Conservation (phyloP, 2,113 vertebrate genomes). For the Smithornis capensis region DNA sequence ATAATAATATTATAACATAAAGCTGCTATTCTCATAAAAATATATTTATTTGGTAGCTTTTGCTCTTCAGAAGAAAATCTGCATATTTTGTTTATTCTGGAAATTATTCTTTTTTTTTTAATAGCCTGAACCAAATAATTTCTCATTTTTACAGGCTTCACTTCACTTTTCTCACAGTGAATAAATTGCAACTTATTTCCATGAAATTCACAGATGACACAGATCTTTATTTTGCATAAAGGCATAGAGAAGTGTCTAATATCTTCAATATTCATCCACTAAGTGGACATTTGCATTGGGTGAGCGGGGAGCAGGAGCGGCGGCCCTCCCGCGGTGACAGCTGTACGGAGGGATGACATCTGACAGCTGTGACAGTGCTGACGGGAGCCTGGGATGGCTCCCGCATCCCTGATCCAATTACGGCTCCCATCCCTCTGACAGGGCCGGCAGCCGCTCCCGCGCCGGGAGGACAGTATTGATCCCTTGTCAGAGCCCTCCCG, state of each 20-base stretch:
- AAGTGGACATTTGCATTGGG: conserved; percentile 99
- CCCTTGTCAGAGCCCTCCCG: conserved; percentile 97
- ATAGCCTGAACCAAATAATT: conserved; percentile 97
- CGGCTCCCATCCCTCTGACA: conserved; percentile 95
- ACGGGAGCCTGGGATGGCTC: conserved; percentile 88
- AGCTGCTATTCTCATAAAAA: conserved; percentile 5
- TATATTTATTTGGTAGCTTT: conserved; percentile 32
- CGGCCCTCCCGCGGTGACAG: conserved; percentile 95
- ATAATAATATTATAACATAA: background rate
- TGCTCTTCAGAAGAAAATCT: conserved; percentile 40
- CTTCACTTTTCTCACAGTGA: conserved; percentile 88
- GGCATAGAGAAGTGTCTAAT: conserved; percentile 98
- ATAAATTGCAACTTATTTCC: conserved; percentile 99
- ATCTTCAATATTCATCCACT: conserved; percentile 94
- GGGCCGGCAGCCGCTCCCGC: conserved; percentile 94
- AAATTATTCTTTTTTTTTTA: conserved; percentile 77
- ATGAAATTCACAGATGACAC: conserved; percentile 98
- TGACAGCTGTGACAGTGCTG: conserved; percentile 99
- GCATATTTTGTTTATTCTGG: conserved; percentile 75
- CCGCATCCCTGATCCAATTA: conserved; percentile 98
- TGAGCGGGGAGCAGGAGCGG: conserved; percentile 77
- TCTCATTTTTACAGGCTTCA: conserved; percentile 91
- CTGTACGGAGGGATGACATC: conserved; percentile 94
- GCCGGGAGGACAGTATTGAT: conserved; percentile 97
- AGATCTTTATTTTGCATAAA: conserved; percentile 99